Base-by-base conservation (phyloP, 64 coral and sea anemone species). In the Stylophora pistillata region DNA sequence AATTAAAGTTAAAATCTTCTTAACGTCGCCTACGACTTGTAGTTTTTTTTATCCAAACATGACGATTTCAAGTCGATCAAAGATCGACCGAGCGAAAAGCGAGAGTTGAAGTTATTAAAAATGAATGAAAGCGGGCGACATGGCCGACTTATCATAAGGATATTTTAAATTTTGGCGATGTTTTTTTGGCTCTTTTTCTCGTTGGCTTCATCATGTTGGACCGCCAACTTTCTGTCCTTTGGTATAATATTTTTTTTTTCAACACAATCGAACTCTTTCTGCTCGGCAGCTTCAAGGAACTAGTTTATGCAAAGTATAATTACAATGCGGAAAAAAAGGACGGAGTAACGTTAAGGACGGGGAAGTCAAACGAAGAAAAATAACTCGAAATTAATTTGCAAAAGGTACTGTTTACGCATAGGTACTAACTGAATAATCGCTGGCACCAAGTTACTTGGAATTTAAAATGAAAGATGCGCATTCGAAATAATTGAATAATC, bases 91-190 rank as follows among this genome's bases (percentile, higher is more conserved):
- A 84, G 53, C 20, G 60, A 84, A 84, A 30, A 23, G 33, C 23
- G 33, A 70, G 20, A 47, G 18, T n/a, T 66, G 15, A 69, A 62
- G 80, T 62, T 27, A 84, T 84, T 84, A 84, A 84, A 84, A 84
- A 84, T 84, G 64, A 84, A 84, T 69, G 34, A 84, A 84, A 84
- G 33, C 32, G 80, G 80, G 80, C 80, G 80, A 69, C 53, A 82
- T 70, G 64, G 47, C 34, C 53, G 20, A n/a, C 27, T 26, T 21
- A 56, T 26, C 75, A 53, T 25, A 2, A 78, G 47, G 21, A n/a
- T 18, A 26, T 55, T 57, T 41, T 21, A 84, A 84, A 59, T 69
- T 84, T 84, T 30, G 29, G 78, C 52, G 58, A 16, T 13, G 13
- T 16, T 69, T 53, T 70, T 84, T 52, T 47, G 37, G 37, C 16